phyloP scores from a whole-genome alignment of 1,140 invertebrate species.

The Anastrepha obliqua region DNA sequence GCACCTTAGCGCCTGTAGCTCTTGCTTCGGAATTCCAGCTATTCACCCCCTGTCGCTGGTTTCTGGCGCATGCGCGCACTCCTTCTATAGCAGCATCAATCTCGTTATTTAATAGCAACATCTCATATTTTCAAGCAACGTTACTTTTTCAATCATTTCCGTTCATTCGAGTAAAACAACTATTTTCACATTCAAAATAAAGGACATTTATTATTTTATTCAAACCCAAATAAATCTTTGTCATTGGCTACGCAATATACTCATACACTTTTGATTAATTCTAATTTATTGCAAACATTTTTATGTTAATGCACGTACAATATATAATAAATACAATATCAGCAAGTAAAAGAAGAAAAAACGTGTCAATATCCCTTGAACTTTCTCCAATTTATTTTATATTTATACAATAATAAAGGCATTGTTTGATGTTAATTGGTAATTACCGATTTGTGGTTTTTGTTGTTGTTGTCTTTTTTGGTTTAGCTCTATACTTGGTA shows the following conservation, averaged over 20 bases:
- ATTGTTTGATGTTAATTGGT: background rate
- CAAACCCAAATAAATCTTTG: background rate
- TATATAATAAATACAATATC: background rate
- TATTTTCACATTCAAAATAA: slow-evolving; percentile 24
- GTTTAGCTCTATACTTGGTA: background rate
- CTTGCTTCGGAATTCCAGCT: too few species aligned
- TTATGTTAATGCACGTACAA: background rate
- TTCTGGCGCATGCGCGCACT: too few species aligned
- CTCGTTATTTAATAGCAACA: too few species aligned
- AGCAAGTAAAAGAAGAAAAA: background rate
- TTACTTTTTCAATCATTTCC: too few species aligned
- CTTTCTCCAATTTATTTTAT: background rate
- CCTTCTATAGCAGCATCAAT: too few species aligned
- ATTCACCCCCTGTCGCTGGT: too few species aligned
- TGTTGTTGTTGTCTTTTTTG: background rate
- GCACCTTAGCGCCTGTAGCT: too few species aligned
- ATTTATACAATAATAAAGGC: slow-evolving; percentile 31
- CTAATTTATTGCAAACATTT: slow-evolving; percentile 5
- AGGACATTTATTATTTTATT: slow-evolving; percentile 21
- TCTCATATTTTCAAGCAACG: too few species aligned
- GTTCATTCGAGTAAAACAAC: background rate
- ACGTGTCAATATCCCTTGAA: slow-evolving; percentile 8
- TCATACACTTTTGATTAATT: background rate
- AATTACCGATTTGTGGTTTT: background rate
- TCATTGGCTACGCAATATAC: slow-evolving; percentile 23